Conservation (phyloP, 2,888 invertebrate genomes). For the Plebejus anna region DNA sequence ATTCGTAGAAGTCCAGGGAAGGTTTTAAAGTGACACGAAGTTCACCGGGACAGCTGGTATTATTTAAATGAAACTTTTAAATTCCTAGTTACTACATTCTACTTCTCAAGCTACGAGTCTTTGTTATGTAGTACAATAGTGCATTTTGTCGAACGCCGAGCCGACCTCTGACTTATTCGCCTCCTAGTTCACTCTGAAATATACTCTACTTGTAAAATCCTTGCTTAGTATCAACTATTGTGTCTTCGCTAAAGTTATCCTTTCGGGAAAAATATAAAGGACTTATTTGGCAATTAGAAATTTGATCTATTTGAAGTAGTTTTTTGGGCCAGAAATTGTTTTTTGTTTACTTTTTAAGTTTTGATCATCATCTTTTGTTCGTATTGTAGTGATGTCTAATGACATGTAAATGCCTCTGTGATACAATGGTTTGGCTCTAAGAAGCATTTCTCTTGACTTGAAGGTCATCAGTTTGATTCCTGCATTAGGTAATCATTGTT, state of each 20-base stretch:
- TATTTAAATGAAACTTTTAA: slow-evolving; percentile 21
- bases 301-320: background rate
- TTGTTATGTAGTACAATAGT: slow-evolving; percentile 55
- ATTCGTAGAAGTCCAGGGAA: too few species aligned
- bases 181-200: slow-evolving; percentile 52
- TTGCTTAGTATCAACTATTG: background rate
- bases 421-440: too few species aligned
- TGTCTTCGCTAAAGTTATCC: background rate
- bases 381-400: background rate
- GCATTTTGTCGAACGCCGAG: slow-evolving; percentile 65
- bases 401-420: background rate
- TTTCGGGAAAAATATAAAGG: background rate
- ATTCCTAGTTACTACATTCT: slow-evolving; percentile 35
- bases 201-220: slow-evolving; percentile 35
- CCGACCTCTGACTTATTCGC: slow-evolving; percentile 62
- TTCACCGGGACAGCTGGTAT: too few species aligned
- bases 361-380: background rate
- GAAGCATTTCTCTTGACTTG: too few species aligned
- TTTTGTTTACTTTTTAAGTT: too few species aligned
- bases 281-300: background rate
- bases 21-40: too few species aligned
- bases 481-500: too few species aligned
- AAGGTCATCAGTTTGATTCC: too few species aligned
- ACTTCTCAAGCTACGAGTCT: slow-evolving; percentile 35
- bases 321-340: background rate